Percentiles rank a stretch among this genome's conserved stretches.
Conservation (phyloP, 2,888 invertebrate genomes). For the Apodemia mormo region DNA sequence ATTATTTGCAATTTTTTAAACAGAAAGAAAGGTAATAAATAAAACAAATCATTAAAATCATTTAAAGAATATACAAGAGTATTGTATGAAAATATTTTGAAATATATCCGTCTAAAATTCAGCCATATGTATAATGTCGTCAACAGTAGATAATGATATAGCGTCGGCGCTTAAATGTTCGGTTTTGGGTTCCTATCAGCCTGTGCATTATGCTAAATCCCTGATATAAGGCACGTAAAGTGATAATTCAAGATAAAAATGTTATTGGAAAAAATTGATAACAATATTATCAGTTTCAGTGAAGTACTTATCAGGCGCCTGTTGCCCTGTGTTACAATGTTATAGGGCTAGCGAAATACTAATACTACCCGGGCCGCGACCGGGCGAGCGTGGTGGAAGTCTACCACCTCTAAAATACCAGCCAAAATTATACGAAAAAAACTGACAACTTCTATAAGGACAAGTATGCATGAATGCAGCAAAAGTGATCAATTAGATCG, state of each 20-base stretch:
- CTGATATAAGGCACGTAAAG: background rate
- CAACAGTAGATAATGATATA: background rate
- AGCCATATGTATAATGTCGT: background rate
- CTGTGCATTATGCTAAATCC: background rate
- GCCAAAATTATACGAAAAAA: no score
- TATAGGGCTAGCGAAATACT: no score
- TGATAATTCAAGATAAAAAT: background rate
- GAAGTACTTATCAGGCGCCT: slow-evolving; percentile 1
- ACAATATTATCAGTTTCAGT: background rate
- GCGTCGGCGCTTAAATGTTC: background rate
- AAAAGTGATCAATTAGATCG: no score
- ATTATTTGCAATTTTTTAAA: no score
- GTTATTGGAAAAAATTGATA: background rate
- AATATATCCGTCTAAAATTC: background rate
- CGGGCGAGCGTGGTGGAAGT: no score
- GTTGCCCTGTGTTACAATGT: slow-evolving; percentile 1
- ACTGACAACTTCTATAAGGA: no score
- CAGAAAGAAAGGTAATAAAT: no score
- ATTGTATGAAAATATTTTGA: no score
- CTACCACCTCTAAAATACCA: no score
- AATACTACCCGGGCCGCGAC: no score
- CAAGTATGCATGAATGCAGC: no score
- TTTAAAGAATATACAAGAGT: no score
- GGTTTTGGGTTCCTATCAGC: background rate
- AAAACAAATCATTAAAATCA: background rate